Base-by-base conservation (phyloP, 2,113 vertebrate species). In the Brachirus orientalis region DNA sequence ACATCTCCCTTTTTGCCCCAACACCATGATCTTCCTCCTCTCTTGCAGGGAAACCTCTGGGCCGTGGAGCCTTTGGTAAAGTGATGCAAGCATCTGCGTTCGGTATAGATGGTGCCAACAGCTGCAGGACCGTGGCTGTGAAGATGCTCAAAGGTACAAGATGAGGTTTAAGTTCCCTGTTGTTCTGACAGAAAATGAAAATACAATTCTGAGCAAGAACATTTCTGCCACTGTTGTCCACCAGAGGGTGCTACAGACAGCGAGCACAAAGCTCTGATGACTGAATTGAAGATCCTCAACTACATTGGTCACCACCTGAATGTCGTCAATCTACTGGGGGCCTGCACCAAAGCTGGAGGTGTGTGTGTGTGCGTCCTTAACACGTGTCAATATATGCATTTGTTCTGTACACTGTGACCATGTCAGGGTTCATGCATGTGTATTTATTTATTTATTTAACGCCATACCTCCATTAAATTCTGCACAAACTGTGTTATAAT, bases 61-160 rank as follows among this genome's bases (percentile, higher is more conserved):
- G 97, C 28, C 93, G 94, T 0, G 97, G 96, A 53, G 97, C 97
- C 54, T 99, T 97, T 10, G 97, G 97, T 20, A 96, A 95, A 80
- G 97, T 99, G 80, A 94, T 99, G 53, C 95, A 97, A 88, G 97
- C 96, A 0, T 94, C 95, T 33, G 97, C 97, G 1, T 97, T 97
- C 63, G 96, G 96, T 63, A 96, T 98, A 51, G 90, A 94, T 75
- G 94, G 91, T 55, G 91, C 92, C 11, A 88, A 93, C 61, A 91
- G 94, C 0, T 96, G 95, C 90, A 92, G 91, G 77, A 96, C 95
- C 2, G 97, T 99, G 70, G 97, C 97, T 40, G 96, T 99, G 41
- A 99, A 99, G 86, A 99, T 98, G 97, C 91, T 99, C 56, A 99
- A 98, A 98, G 97, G 97, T 98, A 92, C 28, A 17, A 3, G 3